A percentile compares a stretch with the other conserved stretches of the same genome.
These are phyloP conservation scores for Zhuqinia jingwanae DNA, from an alignment of 2,888 invertebrate genomes.

Conservation along the genomic window DNA sequence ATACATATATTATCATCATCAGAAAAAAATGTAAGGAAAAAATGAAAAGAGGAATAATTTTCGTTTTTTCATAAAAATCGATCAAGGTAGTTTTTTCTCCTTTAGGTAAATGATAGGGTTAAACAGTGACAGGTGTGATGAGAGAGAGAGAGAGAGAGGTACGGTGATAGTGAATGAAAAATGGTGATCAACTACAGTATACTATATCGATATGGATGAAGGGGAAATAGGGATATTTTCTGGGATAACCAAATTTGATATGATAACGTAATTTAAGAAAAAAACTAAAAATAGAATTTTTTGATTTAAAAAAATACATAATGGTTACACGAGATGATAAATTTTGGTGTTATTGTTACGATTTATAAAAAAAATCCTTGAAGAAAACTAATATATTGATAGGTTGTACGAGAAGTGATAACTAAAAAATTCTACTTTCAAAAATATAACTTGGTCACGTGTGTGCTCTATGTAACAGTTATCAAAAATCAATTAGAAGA, in stretches of 20 bases:
- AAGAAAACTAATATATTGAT: conserved; percentile 38
- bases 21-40: conserved; percentile 6
- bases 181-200: no score
- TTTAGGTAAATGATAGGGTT: no score
- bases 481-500: conserved; percentile 8
- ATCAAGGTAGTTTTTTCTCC: no score
- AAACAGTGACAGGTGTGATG: no score
- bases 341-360: conserved; percentile 31
- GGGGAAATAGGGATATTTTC: not conserved
- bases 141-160: not conserved
- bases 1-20: conserved; percentile 31
- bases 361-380: conserved; percentile 15
- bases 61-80: no score
- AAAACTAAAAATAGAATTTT: not conserved
- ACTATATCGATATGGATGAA: no score
- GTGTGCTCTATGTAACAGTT: not conserved
- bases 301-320: not conserved
- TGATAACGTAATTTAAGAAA: not conserved
- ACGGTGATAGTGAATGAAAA: not conserved
- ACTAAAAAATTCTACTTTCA: conserved; percentile 27
- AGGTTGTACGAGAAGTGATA: no score
- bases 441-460: not conserved
- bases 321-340: no score
- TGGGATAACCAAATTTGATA: no score
- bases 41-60: not conserved